Conservation (phyloP, 2,888 invertebrate species). For the Tipula confusa region DNA sequence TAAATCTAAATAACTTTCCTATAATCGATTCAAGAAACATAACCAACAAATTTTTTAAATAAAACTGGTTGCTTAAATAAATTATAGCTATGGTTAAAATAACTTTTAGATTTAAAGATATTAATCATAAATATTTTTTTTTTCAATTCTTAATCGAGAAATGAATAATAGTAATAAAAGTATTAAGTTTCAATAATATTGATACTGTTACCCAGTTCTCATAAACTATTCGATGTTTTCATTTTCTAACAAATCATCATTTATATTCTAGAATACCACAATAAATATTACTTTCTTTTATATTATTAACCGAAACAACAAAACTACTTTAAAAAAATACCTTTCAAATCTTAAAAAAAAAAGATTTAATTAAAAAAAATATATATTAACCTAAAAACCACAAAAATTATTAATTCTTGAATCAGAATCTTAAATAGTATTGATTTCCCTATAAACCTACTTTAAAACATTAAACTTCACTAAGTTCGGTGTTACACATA, state of each 20-base stretch:
- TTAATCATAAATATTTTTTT: too few species aligned
- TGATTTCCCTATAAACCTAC: constrained; percentile 20
- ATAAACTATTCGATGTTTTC: neutral
- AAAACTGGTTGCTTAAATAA: too few species aligned
- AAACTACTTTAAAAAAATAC: neutral
- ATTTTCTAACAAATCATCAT: neutral
- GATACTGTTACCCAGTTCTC: neutral
- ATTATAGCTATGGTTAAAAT: too few species aligned
- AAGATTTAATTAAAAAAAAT: neutral
- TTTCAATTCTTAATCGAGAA: too few species aligned
- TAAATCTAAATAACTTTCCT: too few species aligned
- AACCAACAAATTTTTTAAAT: too few species aligned
- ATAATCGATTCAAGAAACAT: too few species aligned
- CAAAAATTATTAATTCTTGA: neutral
- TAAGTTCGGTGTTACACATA: neutral
- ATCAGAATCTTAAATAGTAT: neutral
- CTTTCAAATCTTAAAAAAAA: neutral
- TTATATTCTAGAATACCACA: neutral
- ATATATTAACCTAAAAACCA: neutral
- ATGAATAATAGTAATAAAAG: too few species aligned
- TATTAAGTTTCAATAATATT: too few species aligned
- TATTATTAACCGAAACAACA: neutral
- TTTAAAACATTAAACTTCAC: neutral
- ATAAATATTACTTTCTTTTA: neutral
- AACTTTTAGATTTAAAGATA: too few species aligned